These are phyloP conservation scores for Ctenicera cuprea DNA, from an alignment of 2,888 invertebrate genomes.

Conservation along the genomic window DNA sequence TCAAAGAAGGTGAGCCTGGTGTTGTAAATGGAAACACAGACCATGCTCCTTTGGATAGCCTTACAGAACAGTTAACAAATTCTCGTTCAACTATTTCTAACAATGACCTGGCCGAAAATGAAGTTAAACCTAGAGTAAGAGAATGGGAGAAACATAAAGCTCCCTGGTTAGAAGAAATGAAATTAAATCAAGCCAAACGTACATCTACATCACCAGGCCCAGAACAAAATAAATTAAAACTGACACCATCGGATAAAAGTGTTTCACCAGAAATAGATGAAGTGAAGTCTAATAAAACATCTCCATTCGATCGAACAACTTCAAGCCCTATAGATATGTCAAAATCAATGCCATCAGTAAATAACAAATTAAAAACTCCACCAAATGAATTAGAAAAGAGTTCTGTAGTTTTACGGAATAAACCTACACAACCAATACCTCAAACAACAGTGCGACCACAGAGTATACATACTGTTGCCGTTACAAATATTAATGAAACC, in stretches of 20 bases:
- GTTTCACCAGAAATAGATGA: slow-evolving; percentile 52
- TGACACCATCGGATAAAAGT: slow-evolving; percentile 57
- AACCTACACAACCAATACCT: slow-evolving; percentile 55
- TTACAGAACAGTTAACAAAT: slow-evolving; percentile 37
- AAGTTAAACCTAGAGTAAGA: slow-evolving; percentile 79
- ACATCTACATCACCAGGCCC: slow-evolving; percentile 72
- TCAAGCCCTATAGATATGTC: slow-evolving; percentile 63
- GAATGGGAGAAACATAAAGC: slow-evolving; percentile 85
- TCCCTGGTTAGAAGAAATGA: slow-evolving; percentile 89
- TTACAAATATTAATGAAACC: slow-evolving; percentile 46
- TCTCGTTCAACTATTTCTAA: slow-evolving; percentile 26
- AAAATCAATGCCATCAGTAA: slow-evolving; percentile 61
- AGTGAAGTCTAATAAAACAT: slow-evolving; percentile 38
- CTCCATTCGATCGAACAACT: slow-evolving; percentile 45
- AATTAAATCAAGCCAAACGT: slow-evolving; percentile 84
- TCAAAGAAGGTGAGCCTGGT: slow-evolving; percentile 65
- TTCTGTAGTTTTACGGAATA: slow-evolving; percentile 57
- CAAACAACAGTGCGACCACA: slow-evolving; percentile 56
- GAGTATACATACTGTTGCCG: slow-evolving; percentile 57
- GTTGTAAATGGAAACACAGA: slow-evolving; percentile 65
- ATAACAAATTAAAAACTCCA: slow-evolving; percentile 62
- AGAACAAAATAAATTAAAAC: slow-evolving; percentile 63
- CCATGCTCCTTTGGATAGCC: slow-evolving; percentile 52
- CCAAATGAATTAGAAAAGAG: slow-evolving; percentile 64
- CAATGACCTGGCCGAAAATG: slow-evolving; percentile 54